phyloP scores from a whole-genome alignment of 2,888 invertebrate genomes.

The Eupithecia exiguata region DNA sequence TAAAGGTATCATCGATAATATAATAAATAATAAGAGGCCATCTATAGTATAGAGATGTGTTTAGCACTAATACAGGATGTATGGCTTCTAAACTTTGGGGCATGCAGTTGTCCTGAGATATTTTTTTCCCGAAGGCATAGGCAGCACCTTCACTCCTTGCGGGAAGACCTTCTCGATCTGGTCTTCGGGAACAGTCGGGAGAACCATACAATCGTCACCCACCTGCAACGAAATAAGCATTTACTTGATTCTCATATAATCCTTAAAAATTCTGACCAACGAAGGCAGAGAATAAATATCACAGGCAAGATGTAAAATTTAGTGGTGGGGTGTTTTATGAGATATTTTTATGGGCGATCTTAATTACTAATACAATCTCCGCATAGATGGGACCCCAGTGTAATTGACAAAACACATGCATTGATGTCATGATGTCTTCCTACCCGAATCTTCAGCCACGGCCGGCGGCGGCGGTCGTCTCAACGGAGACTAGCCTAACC shows the following conservation, averaged over 20 bases:
- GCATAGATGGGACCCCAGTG: not conserved
- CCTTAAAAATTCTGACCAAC: not conserved
- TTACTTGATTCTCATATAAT: not conserved
- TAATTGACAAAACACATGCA: not conserved
- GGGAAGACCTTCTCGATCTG: constrained; percentile 89
- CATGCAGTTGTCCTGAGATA: constrained; percentile 91
- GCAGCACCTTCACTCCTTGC: constrained; percentile 85
- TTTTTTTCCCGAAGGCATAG: constrained; percentile 92
- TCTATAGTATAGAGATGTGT: not conserved
- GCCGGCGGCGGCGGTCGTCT: not conserved
- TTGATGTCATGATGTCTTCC: too few species aligned
- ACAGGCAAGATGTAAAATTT: not conserved
- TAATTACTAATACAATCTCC: too few species aligned
- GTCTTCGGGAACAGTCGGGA: constrained; percentile 89
- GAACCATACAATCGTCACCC: constrained; percentile 95
- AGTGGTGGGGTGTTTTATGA: not conserved
- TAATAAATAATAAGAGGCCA: not conserved
- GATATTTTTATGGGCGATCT: not conserved
- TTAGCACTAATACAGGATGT: not conserved
- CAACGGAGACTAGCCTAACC: not conserved
- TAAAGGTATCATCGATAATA: not conserved
- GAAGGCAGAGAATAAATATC: not conserved
- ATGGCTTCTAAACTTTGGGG: constrained; percentile 64
- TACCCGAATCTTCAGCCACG: too few species aligned
- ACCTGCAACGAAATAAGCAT: constrained; percentile 70